A percentile compares a stretch with the other conserved stretches of the same genome.
Evolutionary conservation across 2,797 vertebrate species (phyloP).

Genomic region (Helarctos malayanus): DNA sequence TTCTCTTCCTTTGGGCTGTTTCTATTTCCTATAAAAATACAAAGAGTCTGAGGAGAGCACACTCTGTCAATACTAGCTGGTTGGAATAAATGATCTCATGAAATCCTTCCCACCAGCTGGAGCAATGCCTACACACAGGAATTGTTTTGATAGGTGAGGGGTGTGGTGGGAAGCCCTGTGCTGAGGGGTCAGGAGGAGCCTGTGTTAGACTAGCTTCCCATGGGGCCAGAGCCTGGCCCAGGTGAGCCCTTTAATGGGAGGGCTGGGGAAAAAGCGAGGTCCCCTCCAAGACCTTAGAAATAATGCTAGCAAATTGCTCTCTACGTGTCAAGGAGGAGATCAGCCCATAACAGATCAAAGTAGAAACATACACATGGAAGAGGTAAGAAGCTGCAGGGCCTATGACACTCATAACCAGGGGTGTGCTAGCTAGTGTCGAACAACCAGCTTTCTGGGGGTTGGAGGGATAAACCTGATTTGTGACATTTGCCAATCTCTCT

Average conservation of each 20-base stretch:
- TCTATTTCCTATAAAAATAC: background rate
- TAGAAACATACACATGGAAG: background rate
- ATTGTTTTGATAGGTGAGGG: background rate
- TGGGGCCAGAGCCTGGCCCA: background rate
- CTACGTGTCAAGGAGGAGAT: background rate
- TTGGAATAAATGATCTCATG: background rate
- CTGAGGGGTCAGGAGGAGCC: background rate
- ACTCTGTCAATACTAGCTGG: background rate
- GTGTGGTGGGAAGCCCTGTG: background rate
- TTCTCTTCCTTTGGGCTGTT: background rate
- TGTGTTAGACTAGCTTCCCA: background rate
- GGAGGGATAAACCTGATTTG: background rate
- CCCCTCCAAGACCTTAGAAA: background rate
- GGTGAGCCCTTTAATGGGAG: background rate
- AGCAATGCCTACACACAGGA: background rate
- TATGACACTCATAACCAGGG: rapidly evolving
- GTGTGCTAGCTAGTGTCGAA: background rate
- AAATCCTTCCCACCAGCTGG: background rate
- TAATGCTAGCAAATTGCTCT: background rate
- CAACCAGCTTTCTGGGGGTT: background rate
- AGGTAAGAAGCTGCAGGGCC: background rate
- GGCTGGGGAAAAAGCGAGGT: background rate
- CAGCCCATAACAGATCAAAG: background rate
- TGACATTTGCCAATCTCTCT: background rate
- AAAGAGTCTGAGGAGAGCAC: background rate